phyloP scores from a whole-genome alignment of 2,113 vertebrate genomes.

The Neoarius graeffei region DNA sequence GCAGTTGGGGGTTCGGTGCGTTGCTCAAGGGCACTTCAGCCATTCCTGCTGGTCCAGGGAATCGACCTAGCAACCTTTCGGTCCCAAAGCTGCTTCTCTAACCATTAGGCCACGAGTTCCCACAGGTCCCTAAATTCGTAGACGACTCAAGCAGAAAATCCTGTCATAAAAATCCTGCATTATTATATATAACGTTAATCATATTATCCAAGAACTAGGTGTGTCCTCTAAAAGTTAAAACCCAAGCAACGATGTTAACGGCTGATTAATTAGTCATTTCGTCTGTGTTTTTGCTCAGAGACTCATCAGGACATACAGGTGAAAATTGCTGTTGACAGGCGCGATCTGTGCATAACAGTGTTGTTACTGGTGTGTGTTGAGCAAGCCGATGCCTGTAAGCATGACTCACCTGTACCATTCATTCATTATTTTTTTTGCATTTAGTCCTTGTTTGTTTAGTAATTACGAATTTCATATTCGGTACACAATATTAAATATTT shows the following conservation, averaged over 20 bases:
- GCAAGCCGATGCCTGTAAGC: background rate
- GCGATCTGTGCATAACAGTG: background rate
- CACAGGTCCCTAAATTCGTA: background rate
- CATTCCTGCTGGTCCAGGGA: no score
- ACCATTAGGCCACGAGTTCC: no score
- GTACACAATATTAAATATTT: background rate
- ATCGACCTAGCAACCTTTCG: no score
- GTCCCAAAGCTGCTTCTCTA: no score
- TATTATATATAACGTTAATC: no score
- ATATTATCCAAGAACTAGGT: background rate
- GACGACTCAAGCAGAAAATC: background rate
- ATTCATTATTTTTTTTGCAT: background rate
- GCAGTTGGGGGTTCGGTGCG: no score
- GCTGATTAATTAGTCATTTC: background rate
- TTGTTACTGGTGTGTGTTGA: background rate
- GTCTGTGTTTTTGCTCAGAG: background rate
- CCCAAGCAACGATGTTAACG: background rate
- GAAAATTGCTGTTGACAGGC: background rate
- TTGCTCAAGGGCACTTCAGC: no score
- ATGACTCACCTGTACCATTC: background rate
- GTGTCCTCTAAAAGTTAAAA: background rate
- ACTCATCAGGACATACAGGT: background rate
- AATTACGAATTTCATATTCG: background rate
- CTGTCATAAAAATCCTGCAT: background rate
- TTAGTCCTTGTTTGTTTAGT: background rate